Base-by-base conservation (phyloP, 2,113 vertebrate genomes). In the Pachypanchax playfairii region DNA sequence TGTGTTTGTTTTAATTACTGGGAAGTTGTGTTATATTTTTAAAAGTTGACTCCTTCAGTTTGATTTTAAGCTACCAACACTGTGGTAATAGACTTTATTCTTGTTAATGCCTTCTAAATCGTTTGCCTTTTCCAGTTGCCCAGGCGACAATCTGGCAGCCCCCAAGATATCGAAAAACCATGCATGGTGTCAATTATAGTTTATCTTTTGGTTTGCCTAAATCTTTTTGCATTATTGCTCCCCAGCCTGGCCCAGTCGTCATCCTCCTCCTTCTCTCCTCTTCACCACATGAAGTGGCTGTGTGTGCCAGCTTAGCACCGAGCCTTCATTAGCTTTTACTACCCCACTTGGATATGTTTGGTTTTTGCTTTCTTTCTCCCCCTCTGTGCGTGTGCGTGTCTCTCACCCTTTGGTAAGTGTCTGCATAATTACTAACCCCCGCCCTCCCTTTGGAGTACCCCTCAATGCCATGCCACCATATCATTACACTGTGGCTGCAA, bases 321-420 rank as follows among this genome's bases (percentile, higher is more conserved):
- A 86, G 87, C 89, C 88, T 91, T 90, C 90, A 91, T 93, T 92
- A 92, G 84, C 63, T 89, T 92, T 92, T 91, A 91, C 84, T 88
- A 86, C 83, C 78, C 85, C 86, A 84, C 86, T 90, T 88, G 82
- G 83, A 88, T 87, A 86, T 90, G 85, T 88, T 90, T 83, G 76
- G 84, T 77, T 79, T 35, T 80, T 85, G 62, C 83, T 85, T 77
- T 80, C 74, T 78, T 80, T 83, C 66, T 79, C 68, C 77, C 69
- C 36, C 53, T 69, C 76, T 68, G 20, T 83, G 65, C 72, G 52
- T 67, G 69, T 65, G 65, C 28, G n/a, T 75, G 22, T 64, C 48
- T 56, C 46, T 43, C 77, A 63, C 70, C 66, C 76, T 84, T 65
- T 65, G 81, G 83, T 79, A 63, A 86, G 73, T 77, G 81, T 83